Conservation (phyloP, 2,888 invertebrate genomes). For the Mellilla xanthometata region DNA sequence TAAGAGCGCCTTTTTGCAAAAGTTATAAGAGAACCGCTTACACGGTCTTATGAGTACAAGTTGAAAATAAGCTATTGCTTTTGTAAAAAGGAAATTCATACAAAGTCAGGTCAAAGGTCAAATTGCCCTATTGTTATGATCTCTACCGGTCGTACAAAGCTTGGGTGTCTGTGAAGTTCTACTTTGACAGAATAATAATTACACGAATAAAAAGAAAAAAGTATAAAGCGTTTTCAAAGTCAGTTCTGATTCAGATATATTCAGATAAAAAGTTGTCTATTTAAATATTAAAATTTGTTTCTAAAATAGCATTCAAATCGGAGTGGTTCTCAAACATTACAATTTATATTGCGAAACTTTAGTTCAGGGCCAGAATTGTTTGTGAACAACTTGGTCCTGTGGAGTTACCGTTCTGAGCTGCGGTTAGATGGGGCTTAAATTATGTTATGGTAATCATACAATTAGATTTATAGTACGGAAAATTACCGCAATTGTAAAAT, state of each 20-base stretch:
- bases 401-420: neutral
- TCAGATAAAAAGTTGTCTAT: too few relatives aligned
- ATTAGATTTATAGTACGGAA: neutral
- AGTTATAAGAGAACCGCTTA: neutral
- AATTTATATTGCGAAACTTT: constrained; percentile 34
- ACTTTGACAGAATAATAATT: constrained; percentile 3
- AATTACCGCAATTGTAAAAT: too few relatives aligned
- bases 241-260: neutral
- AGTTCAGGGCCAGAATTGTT: constrained; percentile 16
- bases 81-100: neutral
- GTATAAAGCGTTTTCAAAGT: neutral
- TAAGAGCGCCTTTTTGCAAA: too few relatives aligned
- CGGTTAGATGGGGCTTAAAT: neutral
- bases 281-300: constrained; percentile 2
- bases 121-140: constrained; percentile 3
- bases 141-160: neutral
- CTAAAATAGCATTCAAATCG: constrained; percentile 3
- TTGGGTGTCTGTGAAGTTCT: neutral
- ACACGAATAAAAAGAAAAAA: neutral
- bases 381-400: constrained; percentile 1
- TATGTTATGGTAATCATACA: neutral
- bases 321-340: constrained; percentile 13
- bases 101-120: constrained; percentile 12
- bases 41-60: neutral
- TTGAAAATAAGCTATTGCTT: constrained; percentile 4